Evolutionary conservation across 2,888 invertebrate species (phyloP).

Genomic region (Fragum sueziense): DNA sequence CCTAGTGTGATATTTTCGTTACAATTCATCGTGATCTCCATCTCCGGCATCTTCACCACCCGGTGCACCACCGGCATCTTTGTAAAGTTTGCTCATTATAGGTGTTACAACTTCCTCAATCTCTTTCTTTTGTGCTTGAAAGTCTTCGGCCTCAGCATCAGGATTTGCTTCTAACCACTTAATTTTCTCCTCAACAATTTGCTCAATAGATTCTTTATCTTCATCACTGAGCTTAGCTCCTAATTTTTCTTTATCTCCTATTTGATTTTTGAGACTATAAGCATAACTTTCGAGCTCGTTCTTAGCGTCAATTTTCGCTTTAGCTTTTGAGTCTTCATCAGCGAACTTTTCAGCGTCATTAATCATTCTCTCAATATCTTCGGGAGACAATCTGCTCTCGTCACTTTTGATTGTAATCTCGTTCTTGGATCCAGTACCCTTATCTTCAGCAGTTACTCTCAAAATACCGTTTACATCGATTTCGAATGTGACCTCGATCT

Average conservation of each 20-base stretch:
- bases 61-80: conserved; percentile 86
- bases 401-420: conserved; percentile 99
- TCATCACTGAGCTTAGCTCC: conserved; percentile 93
- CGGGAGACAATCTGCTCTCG: conserved; percentile 97
- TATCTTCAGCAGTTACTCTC: conserved; percentile 95
- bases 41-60: conserved; percentile 35
- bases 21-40: conserved; percentile 56
- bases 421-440: conserved; percentile 98
- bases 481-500: conserved; percentile 84
- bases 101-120: conserved; percentile 97
- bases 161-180: conserved; percentile 98
- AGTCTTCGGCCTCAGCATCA: conserved; percentile 95
- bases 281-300: conserved; percentile 97
- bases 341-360: conserved; percentile 99
- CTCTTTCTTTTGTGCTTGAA: conserved; percentile 96
- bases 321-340: conserved; percentile 96
- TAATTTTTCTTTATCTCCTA: conserved; percentile 97
- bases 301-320: conserved; percentile 94
- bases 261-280: conserved; percentile 98
- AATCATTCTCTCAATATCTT: conserved; percentile 99
- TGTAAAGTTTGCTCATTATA: conserved; percentile 96
- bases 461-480: conserved; percentile 84
- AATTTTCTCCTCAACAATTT: conserved; percentile 95
- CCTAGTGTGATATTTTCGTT: conserved; percentile 27
- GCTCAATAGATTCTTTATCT: conserved; percentile 96